Evolutionary conservation across 2,797 vertebrate species (phyloP).

Genomic region (Trachops cirrhosus): DNA sequence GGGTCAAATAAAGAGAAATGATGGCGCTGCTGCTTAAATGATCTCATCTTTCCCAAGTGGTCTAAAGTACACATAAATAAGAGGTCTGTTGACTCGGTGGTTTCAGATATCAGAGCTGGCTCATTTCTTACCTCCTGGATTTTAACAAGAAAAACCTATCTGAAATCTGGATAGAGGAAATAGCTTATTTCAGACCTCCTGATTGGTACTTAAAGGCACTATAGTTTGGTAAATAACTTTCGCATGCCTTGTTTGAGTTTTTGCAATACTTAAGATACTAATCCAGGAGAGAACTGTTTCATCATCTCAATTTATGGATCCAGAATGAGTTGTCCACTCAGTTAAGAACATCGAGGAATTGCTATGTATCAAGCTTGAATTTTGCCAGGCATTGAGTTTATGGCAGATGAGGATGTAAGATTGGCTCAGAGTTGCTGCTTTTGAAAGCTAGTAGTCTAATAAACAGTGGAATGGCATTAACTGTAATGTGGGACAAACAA

Average conservation of each 20-base stretch:
- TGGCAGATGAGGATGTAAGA: not conserved
- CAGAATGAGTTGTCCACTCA: not conserved
- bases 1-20: slow-evolving; percentile 57
- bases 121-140: slow-evolving; percentile 25
- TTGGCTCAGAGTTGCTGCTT: slow-evolving; percentile 23
- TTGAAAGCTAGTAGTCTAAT: not conserved
- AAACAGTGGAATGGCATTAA: not conserved
- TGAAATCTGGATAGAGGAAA: not conserved
- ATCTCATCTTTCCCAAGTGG: slow-evolving; percentile 75
- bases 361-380: not conserved
- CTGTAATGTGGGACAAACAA: not conserved
- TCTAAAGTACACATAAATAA: slow-evolving; percentile 63
- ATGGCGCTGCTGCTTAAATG: slow-evolving; percentile 66
- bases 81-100: slow-evolving; percentile 48
- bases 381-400: not conserved
- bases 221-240: not conserved
- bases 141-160: slow-evolving; percentile 24
- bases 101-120: slow-evolving; percentile 29
- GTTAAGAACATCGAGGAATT: not conserved
- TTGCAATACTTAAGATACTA: not conserved
- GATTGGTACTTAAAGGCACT: not conserved
- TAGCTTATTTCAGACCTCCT: not conserved
- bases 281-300: not conserved
- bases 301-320: not conserved
- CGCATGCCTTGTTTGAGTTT: not conserved